Conservation (phyloP, 1,140 invertebrate species). For the Papilio polytes region DNA sequence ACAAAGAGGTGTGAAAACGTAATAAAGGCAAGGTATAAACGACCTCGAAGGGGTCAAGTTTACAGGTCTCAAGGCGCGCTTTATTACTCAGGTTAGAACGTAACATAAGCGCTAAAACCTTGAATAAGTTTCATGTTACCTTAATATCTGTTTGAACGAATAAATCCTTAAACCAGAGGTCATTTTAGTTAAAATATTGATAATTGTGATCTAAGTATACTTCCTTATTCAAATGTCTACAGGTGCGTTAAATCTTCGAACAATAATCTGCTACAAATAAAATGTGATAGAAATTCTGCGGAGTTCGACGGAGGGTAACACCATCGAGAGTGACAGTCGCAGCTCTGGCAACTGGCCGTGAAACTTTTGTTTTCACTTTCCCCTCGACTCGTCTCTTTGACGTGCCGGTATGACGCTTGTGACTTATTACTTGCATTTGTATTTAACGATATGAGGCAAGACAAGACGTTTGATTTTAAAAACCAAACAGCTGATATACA, state of each 20-base stretch:
- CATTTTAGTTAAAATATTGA: neutral
- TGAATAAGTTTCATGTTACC: neutral
- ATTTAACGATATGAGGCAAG: neutral
- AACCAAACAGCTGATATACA: neutral
- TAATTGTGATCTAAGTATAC: neutral
- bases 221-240: neutral
- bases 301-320: constrained; percentile 36
- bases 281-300: neutral
- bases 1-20: neutral
- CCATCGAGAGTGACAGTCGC: constrained; percentile 45
- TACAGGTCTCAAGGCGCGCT: constrained; percentile 23
- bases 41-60: constrained; percentile 16
- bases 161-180: neutral
- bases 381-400: constrained; percentile 42
- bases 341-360: constrained; percentile 56
- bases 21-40: neutral
- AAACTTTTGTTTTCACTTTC: constrained; percentile 61
- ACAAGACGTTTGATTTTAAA: neutral
- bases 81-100: constrained; percentile 16
- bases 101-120: constrained; percentile 23
- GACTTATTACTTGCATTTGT: neutral
- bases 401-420: constrained; percentile 40
- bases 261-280: neutral
- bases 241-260: neutral
- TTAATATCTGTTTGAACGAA: neutral